phyloP scores from a whole-genome alignment of 2,113 vertebrate genomes.

The Bos javanicus region DNA sequence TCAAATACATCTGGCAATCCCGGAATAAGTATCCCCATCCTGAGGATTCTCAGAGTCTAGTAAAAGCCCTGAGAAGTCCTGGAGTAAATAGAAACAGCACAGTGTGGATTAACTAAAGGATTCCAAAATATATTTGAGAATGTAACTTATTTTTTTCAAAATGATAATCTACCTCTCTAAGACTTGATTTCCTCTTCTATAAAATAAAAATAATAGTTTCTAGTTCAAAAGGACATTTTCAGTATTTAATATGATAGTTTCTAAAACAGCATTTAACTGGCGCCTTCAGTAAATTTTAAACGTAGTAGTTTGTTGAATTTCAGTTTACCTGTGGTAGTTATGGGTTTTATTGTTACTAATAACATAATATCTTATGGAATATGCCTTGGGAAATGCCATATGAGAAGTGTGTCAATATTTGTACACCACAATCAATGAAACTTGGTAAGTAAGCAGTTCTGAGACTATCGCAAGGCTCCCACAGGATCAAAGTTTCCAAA shows the following conservation, averaged over 20 bases:
- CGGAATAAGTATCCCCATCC: neutral
- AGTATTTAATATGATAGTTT: neutral
- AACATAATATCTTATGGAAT: neutral
- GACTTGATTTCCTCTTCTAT: neutral
- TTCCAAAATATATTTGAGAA: neutral
- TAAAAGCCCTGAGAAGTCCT: neutral
- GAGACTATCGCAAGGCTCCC: neutral
- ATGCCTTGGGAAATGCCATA: neutral
- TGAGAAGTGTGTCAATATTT: neutral
- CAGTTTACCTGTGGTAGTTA: neutral
- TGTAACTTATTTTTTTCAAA: neutral
- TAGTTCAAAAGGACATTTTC: neutral
- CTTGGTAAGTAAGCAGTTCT: neutral
- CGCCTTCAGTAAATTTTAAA: neutral
- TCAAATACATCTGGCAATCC: neutral
- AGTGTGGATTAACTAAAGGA: neutral
- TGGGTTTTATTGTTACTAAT: neutral
- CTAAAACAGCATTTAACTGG: neutral
- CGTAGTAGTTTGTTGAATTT: neutral
- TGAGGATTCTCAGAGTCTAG: neutral
- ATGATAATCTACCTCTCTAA: neutral
- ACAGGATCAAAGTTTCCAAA: neutral
- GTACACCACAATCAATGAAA: neutral
- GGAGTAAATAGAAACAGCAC: neutral
- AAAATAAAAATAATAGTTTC: slow-evolving; percentile 1